Base-by-base conservation (phyloP, 2,888 invertebrate species). In the Drepana falcataria region DNA sequence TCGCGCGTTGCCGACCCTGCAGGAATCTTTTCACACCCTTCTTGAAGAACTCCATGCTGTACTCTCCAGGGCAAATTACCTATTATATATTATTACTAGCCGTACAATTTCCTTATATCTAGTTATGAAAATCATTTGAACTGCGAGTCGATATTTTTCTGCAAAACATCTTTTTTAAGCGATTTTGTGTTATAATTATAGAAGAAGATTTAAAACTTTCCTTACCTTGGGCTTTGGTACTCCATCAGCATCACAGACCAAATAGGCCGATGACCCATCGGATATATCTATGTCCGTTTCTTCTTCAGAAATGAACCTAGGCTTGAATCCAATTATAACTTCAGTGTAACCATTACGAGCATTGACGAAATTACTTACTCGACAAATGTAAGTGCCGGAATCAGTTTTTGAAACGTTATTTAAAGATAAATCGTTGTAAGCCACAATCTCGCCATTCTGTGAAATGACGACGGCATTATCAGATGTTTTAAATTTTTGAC, bases 351-450 rank as follows among this genome's bases (percentile, higher is more conserved):
- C 44, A 9, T 44, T 44, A 44, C 9, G 44, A 44, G 44, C 6
- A 44, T 9, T 9, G 1, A 9, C 21, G 2, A 69, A 67, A 49
- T 65, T 65, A 54, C 76, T 79, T 0, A 83, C 73, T 9, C 81
- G 71, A 53, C 86, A 86, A 0, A 72, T 77, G 54, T 86, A 86
- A 0, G 71, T 37, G 0, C 83, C 86, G 0, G 71, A 58, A 35
- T 85, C 79, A 1, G 55, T 49, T 4, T 37, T 1, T 47, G 56
- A 63, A 0, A 69, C 69, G 6, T 69, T 64, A 0, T n/a, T 44
- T 2, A 85, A 55, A 2, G 40, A 57, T 1, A 81, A 51, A 48
- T 76, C 65, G 1, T 65, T 67, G 0, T 6, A 49, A 0, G 57
- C 44, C 41, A 79, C 53, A 2, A 66, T 2, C 55, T 35, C 53